phyloP scores from a whole-genome alignment of 2,888 invertebrate species.

The Latrodectus elegans region DNA sequence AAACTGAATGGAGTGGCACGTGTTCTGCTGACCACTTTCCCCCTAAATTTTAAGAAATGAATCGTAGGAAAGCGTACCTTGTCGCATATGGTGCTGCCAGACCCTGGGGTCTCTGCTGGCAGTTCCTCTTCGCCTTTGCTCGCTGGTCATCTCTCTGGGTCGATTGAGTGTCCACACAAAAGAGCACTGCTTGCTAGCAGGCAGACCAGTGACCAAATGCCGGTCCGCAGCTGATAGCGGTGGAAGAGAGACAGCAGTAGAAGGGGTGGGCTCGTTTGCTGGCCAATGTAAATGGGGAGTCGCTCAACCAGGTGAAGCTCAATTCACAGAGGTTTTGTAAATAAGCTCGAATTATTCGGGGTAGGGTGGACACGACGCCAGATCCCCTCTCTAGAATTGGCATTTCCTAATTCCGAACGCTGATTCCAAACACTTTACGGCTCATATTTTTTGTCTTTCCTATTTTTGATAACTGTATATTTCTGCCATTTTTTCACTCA shows the following conservation, averaged over 20 bases:
- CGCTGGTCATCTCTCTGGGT: slow-evolving; percentile 54
- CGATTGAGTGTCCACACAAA: slow-evolving; percentile 51
- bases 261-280: slow-evolving; percentile 28
- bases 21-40: neutral
- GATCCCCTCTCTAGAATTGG: slow-evolving; percentile 14
- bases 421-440: neutral
- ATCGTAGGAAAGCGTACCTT: slow-evolving; percentile 43
- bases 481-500: too few species aligned
- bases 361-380: slow-evolving; percentile 22
- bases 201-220: slow-evolving; percentile 68
- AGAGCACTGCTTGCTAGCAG: slow-evolving; percentile 53
- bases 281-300: slow-evolving; percentile 35
- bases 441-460: neutral
- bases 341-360: slow-evolving; percentile 31
- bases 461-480: too few species aligned
- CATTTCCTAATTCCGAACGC: slow-evolving; percentile 28
- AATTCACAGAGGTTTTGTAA: slow-evolving; percentile 43
- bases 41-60: neutral
- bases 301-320: slow-evolving; percentile 11
- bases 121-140: slow-evolving; percentile 54
- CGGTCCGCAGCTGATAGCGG: slow-evolving; percentile 45
- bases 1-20: neutral
- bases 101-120: slow-evolving; percentile 56
- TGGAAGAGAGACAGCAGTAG: slow-evolving; percentile 16
- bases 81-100: slow-evolving; percentile 65